Evolutionary conservation across 2,888 invertebrate genomes (phyloP), one percentile per base, ranked within the genome.

Genomic region (Drosophila infuscata): DNA sequence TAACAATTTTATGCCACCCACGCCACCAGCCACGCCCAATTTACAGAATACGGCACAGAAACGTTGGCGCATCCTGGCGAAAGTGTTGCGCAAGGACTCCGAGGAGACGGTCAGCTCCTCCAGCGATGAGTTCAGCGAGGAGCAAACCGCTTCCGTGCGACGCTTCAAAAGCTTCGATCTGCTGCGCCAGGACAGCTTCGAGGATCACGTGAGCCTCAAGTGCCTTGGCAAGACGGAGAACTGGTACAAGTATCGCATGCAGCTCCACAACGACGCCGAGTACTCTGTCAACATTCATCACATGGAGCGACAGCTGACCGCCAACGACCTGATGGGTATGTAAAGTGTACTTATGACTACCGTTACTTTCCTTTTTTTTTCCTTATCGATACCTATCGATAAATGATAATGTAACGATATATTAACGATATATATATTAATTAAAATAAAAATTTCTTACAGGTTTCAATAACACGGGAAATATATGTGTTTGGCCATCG

Each of bases 391-490:
- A 25, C 25, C 2, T 15, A 35, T 35, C 12, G 12, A 35, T 12
- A 0, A 35, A 12, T 15, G 2, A 35, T 6, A 15, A 5, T n/a
- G n/a, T n/a, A n/a, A n/a, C n/a, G n/a, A n/a, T n/a, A n/a, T n/a
- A n/a, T n/a, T n/a, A n/a, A n/a, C n/a, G n/a, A n/a, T 36, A 36
- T 7, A 36, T 8, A 41, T n/a, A 41, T 15, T 9, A 17, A 43
- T 43, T 41, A n/a, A 12, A n/a, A n/a, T 20, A 20, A 9, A 43
- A 15, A 15, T 25, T 29, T 17, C 17, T 29, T 17, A 9, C 38
- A 56, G 56, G 96, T n/a, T 96, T 96, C 93, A 96, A 97, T 89
- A 96, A 96, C 86, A 96, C 96, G 1, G 96, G 96, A 52, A 97
- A 96, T 92, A 95, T 97, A 9, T 96, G 96, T 92, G 95, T 96